A percentile compares a stretch with the other conserved stretches of the same genome.
These are phyloP conservation scores for Cottus gobio DNA, from an alignment of 2,113 vertebrate genomes.

Conservation along the genomic window DNA sequence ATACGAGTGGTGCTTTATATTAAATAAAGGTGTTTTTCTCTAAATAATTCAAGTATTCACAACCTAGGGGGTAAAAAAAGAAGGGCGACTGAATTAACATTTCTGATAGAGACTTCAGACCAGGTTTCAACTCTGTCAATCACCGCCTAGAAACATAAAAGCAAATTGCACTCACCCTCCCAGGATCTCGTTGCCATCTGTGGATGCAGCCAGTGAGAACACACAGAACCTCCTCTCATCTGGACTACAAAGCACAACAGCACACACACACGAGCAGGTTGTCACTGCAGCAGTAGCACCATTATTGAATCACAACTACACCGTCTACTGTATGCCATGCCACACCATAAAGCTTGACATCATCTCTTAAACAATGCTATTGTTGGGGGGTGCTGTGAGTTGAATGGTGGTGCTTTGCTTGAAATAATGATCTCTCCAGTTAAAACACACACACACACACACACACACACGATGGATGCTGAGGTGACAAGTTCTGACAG, in stretches of 20 bases:
- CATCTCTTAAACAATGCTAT: slow-evolving; percentile 33
- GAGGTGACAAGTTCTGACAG: slow-evolving; percentile 50
- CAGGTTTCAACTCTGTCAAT: slow-evolving; percentile 22
- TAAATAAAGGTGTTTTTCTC: background rate
- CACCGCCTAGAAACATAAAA: slow-evolving; percentile 33
- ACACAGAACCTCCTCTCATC: slow-evolving; percentile 93
- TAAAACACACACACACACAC: slow-evolving; percentile 35
- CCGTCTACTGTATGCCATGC: background rate
- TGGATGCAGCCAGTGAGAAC: slow-evolving; percentile 91
- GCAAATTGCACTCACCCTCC: slow-evolving; percentile 86
- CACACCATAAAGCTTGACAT: slow-evolving; percentile 37
- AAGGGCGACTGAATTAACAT: slow-evolving; percentile 9
- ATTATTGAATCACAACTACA: slow-evolving; percentile 28
- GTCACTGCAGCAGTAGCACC: slow-evolving; percentile 12
- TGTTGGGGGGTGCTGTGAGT: slow-evolving; percentile 28
- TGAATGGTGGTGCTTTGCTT: slow-evolving; percentile 20
- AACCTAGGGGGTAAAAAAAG: background rate
- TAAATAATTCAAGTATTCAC: background rate
- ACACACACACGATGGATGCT: slow-evolving; percentile 41
- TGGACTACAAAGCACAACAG: slow-evolving; percentile 80
- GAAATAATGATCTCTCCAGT: slow-evolving; percentile 36
- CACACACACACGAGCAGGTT: slow-evolving; percentile 37
- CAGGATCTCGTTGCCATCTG: slow-evolving; percentile 90
- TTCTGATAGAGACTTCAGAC: slow-evolving; percentile 15
- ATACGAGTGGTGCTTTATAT: background rate